Base-by-base conservation (phyloP, 1,140 invertebrate genomes). In the Adoxophyes honmai region DNA sequence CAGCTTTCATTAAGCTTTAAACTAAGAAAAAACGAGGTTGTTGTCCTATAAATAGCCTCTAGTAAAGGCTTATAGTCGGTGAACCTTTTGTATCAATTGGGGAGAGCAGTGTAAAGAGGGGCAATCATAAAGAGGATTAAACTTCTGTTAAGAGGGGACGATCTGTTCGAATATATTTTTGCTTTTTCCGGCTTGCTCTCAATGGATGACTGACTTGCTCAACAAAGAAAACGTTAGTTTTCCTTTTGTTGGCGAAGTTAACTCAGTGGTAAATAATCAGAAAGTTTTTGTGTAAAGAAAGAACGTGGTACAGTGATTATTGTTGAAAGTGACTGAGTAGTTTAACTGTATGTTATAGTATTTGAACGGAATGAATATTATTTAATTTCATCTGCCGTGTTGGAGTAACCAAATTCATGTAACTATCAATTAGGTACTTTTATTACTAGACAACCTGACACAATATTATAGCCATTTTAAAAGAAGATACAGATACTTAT, bases 141-240 rank as follows among this genome's bases (percentile, higher is more conserved):
- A n/a, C n/a, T n/a, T 76, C 71, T 79, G 74, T n/a, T n/a, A n/a
- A n/a, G n/a, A n/a, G n/a, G 75, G 76, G 76, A 83, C 77, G 79
- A 87, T 87, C 76, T 68, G 75, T 28, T 28, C 21, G 2, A 28
- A 28, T 6, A 28, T 28, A 28, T 28, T 28, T 28, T 28, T 2
- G 21, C 21, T 6, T 28, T 6, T 28, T 28, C 21, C 6, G 21
- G 21, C 21, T 28, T 2, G 21, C 21, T 60, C 39, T 63, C 85
- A 81, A 85, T 85, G 65, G 81, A 85, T 86, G 68, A 70, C 71
- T 75, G 66, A 73, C 62, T 70, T 79, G 73, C 81, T 73, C 77
- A 48, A 21, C 42, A 28, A 28, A 28, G 42, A 78, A 70, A 70
- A 77, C 70, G 75, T 72, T 57, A 59, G 59, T 59, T 64, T 64